phyloP scores from a whole-genome alignment of 2,888 invertebrate genomes.

The Eudemis profundana region DNA sequence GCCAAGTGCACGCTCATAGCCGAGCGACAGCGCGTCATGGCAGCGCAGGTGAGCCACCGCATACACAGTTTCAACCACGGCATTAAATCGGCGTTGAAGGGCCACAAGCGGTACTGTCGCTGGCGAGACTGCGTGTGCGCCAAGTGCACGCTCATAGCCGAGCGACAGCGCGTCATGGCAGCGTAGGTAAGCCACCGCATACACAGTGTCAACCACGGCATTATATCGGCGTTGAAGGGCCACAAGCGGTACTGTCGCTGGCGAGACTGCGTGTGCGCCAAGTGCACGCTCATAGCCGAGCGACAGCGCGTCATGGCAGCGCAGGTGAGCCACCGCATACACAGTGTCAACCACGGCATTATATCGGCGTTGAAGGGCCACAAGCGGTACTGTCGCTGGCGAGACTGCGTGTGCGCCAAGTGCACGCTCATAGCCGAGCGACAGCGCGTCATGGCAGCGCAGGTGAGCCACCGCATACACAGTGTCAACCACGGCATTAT shows the following conservation, averaged over 20 bases:
- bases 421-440: too few species aligned
- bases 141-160: slow-evolving; percentile 99
- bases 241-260: slow-evolving; percentile 98
- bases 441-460: too few species aligned
- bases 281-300: slow-evolving; percentile 91
- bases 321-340: slow-evolving; percentile 85
- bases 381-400: too few species aligned
- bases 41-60: slow-evolving; percentile 87
- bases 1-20: slow-evolving; percentile 96
- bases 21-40: slow-evolving; percentile 88
- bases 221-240: slow-evolving; percentile 93
- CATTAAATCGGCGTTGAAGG: slow-evolving; percentile 92
- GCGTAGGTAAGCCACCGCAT: slow-evolving; percentile 89
- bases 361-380: slow-evolving; percentile 96
- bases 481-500: too few species aligned
- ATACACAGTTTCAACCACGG: too few species aligned
- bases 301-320: slow-evolving; percentile 89
- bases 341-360: too few species aligned
- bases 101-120: slow-evolving; percentile 47
- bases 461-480: too few species aligned
- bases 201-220: too few species aligned
- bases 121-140: slow-evolving; percentile 99
- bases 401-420: too few species aligned
- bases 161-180: slow-evolving; percentile 99
- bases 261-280: slow-evolving; percentile 98